phyloP scores from a whole-genome alignment of 1,140 invertebrate species.

The Panagrolaimus sp. region DNA sequence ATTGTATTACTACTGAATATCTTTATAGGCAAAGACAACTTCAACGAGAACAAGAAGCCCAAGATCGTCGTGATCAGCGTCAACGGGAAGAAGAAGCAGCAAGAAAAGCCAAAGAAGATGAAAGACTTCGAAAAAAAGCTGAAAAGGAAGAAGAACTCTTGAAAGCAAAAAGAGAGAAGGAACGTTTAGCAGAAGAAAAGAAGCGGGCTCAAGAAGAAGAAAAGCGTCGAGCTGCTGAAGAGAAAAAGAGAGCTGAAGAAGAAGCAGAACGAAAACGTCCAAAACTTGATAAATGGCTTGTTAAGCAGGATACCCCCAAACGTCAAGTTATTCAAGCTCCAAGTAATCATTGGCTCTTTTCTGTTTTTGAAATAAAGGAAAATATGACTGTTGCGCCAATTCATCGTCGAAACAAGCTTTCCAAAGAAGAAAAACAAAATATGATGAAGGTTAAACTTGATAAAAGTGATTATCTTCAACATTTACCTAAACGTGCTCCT shows the following conservation, averaged over 20 bases:
- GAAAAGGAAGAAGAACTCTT: constrained; percentile 62
- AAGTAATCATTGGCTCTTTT: constrained; percentile 45
- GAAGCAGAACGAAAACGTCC: too few species aligned
- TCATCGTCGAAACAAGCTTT: constrained; percentile 57
- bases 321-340: background rate
- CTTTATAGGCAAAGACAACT: background rate
- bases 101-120: background rate
- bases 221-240: too few species aligned
- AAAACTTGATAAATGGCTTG: background rate
- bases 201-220: too few species aligned
- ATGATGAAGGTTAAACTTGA: constrained; percentile 5
- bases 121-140: constrained; percentile 63
- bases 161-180: constrained; percentile 63
- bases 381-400: constrained; percentile 78
- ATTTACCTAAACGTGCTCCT: background rate
- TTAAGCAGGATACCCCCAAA: constrained; percentile 23
- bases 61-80: too few species aligned
- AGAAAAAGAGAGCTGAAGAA: too few species aligned
- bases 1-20: too few species aligned
- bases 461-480: constrained; percentile 7
- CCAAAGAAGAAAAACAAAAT: constrained; percentile 18
- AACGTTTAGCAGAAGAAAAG: too few species aligned
- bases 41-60: background rate
- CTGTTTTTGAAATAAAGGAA: constrained; percentile 71
- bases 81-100: background rate